Evolutionary conservation across 2,888 invertebrate genomes (phyloP), one percentile per base, ranked within the genome.

Genomic region (Folsomia candida): DNA sequence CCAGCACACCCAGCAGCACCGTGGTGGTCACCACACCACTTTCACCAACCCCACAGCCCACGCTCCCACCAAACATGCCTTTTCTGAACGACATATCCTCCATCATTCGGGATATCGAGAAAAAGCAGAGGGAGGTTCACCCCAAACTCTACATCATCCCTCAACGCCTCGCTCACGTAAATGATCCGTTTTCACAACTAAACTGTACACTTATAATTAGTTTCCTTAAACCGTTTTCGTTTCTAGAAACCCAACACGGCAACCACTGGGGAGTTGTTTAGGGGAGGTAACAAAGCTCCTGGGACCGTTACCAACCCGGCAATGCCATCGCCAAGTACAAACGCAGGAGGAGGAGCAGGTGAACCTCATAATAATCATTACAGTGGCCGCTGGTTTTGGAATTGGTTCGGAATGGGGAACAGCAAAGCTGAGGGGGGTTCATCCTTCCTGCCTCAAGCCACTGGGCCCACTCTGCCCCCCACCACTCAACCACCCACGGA

Each of bases 311-410:
- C n/a, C n/a, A n/a, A n/a, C n/a, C n/a, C n/a, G n/a, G n/a, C n/a
- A n/a, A n/a, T n/a, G n/a, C n/a, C n/a, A n/a, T n/a, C n/a, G n/a
- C n/a, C n/a, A n/a, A n/a, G n/a, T n/a, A n/a, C n/a, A n/a, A n/a
- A n/a, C n/a, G n/a, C n/a, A n/a, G n/a, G n/a, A n/a, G n/a, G n/a
- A n/a, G n/a, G n/a, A n/a, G n/a, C n/a, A n/a, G n/a, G n/a, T n/a
- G n/a, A n/a, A n/a, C n/a, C n/a, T n/a, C n/a, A n/a, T n/a, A n/a
- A n/a, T n/a, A n/a, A n/a, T n/a, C n/a, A n/a, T n/a, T n/a, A n/a
- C n/a, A 59, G 25, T 14, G 59, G 59, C 25, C 59, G 59, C 20
- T 59, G 59, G 59, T 14, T 59, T 25, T 59, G 59, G 59, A 11
- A 25, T 24, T 59, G 59, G 59, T 24, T 59, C 14, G 59, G 59